Percentiles rank a stretch among this genome's conserved stretches.
phyloP scores from a whole-genome alignment of 2,113 vertebrate genomes.

The Brachionichthys hirsutus region DNA sequence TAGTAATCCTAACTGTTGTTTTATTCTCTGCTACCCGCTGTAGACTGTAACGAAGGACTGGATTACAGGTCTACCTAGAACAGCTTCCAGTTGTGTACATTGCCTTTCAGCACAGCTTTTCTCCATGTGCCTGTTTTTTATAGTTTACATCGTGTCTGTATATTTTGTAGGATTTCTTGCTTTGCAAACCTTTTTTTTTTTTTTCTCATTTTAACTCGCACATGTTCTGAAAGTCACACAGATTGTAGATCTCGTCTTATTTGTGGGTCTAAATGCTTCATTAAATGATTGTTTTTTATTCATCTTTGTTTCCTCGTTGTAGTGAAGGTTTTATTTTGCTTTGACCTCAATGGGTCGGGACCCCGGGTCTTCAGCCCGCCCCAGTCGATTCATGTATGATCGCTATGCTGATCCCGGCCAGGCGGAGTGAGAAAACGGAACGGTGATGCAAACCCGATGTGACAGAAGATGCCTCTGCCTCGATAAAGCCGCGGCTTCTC shows the following conservation, averaged over 20 bases:
- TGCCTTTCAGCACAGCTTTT: background rate
- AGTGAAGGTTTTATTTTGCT: too few relatives aligned
- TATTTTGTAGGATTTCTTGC: conserved; percentile 20
- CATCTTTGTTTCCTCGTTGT: too few relatives aligned
- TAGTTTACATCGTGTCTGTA: conserved; percentile 27
- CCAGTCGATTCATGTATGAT: too few relatives aligned
- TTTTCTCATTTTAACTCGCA: background rate
- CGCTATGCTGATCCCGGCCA: too few relatives aligned
- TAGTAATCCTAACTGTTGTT: background rate
- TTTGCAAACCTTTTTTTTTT: background rate
- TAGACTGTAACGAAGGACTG: background rate
- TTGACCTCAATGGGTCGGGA: too few relatives aligned
- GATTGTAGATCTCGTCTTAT: background rate
- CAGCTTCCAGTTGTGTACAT: conserved; percentile 5
- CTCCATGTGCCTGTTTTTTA: conserved; percentile 5
- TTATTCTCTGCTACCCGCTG: background rate
- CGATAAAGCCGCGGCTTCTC: conserved; percentile 11
- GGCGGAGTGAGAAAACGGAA: too few relatives aligned
- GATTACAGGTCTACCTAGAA: background rate
- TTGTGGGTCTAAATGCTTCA: conserved; percentile 44
- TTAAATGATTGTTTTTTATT: too few relatives aligned
- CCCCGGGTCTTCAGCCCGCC: too few relatives aligned
- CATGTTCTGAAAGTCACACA: conserved; percentile 7
- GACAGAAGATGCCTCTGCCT: conserved; percentile 15
- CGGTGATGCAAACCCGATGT: too few relatives aligned